These are phyloP conservation scores for Globodera ellingtonae DNA, from an alignment of 1,140 invertebrate species.

Conservation along the genomic window DNA sequence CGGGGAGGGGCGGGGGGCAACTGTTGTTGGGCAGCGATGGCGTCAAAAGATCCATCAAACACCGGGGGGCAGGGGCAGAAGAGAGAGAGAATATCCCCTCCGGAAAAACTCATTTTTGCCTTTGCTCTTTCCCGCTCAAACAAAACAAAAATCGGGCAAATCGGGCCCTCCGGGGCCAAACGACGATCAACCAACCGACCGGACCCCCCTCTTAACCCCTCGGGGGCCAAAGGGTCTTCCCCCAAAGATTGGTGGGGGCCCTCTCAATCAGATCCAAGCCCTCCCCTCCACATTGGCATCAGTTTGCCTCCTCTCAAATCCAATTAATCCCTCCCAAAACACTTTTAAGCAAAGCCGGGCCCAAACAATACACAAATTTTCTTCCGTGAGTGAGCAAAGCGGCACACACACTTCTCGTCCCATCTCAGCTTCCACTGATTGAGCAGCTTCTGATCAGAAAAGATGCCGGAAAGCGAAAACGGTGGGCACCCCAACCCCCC, in stretches of 20 bases:
- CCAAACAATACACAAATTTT: neutral
- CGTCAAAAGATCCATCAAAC: neutral
- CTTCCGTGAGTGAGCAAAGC: neutral
- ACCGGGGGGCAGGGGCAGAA: no score
- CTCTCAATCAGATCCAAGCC: no score
- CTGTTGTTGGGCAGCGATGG: no score
- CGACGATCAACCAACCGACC: neutral
- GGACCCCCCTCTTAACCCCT: no score
- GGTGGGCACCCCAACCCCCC: neutral
- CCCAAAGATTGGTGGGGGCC: no score
- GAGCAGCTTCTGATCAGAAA: neutral
- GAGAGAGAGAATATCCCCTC: neutral
- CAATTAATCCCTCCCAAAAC: neutral
- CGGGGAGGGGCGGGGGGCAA: no score
- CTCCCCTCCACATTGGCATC: no score
- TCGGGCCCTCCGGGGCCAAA: neutral
- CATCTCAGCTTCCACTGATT: neutral
- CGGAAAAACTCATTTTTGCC: neutral
- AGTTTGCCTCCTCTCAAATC: neutral
- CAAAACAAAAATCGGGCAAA: neutral
- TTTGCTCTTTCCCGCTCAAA: neutral
- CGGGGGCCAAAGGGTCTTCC: no score
- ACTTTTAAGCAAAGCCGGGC: constrained; percentile 1
- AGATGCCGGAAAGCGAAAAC: constrained; percentile 4
- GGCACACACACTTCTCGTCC: neutral